Evolutionary conservation across 1,140 invertebrate genomes (phyloP).

Genomic region (Hyphantria cunea): DNA sequence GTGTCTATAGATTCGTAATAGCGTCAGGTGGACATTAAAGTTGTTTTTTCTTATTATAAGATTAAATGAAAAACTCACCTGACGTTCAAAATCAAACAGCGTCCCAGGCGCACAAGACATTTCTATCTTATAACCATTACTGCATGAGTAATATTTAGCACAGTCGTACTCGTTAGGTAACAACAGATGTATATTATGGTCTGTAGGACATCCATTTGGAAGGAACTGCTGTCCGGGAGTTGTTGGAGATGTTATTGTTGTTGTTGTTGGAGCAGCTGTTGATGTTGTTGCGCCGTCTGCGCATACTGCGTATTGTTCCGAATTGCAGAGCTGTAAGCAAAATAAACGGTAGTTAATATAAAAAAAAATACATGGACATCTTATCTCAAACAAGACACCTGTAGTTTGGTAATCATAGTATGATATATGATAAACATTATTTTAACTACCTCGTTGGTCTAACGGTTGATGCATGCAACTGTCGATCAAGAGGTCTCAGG

Average conservation of each 20-base stretch:
- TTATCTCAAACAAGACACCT: too few relatives aligned
- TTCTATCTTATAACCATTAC: conserved; percentile 53
- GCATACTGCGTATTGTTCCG: conserved; percentile 23
- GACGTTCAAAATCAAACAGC: conserved; percentile 68
- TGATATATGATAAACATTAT: too few relatives aligned
- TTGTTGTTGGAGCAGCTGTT: conserved; percentile 25
- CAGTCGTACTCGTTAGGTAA: conserved; percentile 65
- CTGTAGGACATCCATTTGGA: conserved; percentile 27
- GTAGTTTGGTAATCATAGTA: too few relatives aligned
- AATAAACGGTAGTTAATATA: too few relatives aligned
- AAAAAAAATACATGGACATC: too few relatives aligned
- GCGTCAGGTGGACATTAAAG: too few relatives aligned
- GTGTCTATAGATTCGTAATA: too few relatives aligned
- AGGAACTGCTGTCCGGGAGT: not conserved
- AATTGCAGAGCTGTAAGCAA: conserved; percentile 37
- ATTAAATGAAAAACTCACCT: conserved; percentile 36
- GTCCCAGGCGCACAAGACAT: conserved; percentile 51
- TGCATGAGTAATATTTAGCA: conserved; percentile 69
- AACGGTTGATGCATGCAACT: too few relatives aligned
- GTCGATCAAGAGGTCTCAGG: too few relatives aligned
- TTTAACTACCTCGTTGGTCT: too few relatives aligned
- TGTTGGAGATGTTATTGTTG: conserved; percentile 20
- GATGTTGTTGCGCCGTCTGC: conserved; percentile 16
- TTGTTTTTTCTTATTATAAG: too few relatives aligned
- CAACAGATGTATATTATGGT: conserved; percentile 42